Percentiles rank a stretch among this genome's conserved stretches.
These are phyloP conservation scores for Isichthys henryi DNA, from an alignment of 2,113 vertebrate genomes.

Conservation along the genomic window DNA sequence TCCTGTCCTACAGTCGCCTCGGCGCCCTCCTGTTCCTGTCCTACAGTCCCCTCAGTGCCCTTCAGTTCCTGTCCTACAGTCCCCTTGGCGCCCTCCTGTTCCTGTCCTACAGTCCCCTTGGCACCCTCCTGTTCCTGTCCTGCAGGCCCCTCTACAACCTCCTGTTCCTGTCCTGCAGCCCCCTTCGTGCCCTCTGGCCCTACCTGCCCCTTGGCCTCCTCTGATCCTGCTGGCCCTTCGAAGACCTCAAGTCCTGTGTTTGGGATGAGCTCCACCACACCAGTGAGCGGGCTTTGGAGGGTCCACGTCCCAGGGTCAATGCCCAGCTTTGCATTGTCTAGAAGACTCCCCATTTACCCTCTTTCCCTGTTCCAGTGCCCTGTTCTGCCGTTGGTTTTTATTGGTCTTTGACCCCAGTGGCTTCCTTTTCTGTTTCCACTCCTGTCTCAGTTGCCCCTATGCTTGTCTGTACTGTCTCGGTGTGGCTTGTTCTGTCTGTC, in stretches of 20 bases:
- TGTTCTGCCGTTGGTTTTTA: background rate
- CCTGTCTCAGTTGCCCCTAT: background rate
- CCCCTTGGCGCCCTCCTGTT: no score
- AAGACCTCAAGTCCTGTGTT: background rate
- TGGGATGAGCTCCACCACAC: background rate
- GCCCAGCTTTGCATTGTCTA: background rate
- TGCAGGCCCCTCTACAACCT: no score
- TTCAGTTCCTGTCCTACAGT: no score
- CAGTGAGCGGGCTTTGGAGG: background rate
- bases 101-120: background rate
- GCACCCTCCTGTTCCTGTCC: no score
- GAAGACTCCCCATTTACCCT: background rate
- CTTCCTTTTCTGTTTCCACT: background rate
- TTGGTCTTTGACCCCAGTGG: background rate
- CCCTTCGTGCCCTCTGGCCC: background rate
- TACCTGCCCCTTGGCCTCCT: background rate
- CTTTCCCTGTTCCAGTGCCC: background rate
- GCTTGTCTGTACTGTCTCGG: background rate
- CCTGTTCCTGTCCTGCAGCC: no score
- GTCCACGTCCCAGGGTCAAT: background rate
- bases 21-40: no score
- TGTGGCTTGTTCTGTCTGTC: no score
- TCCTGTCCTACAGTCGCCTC: no score
- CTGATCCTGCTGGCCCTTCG: background rate
- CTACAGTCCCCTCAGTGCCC: background rate